Percentiles rank a stretch among this genome's conserved stretches.
phyloP scores from a whole-genome alignment of 1,140 invertebrate genomes.

The Paraescarpia echinospica region DNA sequence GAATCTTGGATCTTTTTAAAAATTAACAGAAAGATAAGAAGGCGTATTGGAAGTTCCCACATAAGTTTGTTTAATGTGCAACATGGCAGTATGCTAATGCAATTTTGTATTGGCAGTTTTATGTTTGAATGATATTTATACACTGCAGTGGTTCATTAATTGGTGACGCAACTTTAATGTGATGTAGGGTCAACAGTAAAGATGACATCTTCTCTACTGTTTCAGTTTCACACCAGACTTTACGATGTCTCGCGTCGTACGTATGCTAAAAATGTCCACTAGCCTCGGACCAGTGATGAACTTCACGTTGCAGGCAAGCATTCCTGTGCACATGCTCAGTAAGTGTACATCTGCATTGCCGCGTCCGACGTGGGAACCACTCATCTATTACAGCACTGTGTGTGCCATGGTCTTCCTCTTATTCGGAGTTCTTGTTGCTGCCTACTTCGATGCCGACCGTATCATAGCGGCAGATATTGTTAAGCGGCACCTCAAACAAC shows the following conservation, averaged over 20 bases:
- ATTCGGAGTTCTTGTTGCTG: slow-evolving; percentile 69
- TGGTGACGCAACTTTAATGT: no score
- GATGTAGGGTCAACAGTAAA: not conserved
- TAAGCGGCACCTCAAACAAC: slow-evolving; percentile 40
- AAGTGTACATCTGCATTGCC: slow-evolving; percentile 72
- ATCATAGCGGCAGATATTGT: slow-evolving; percentile 63
- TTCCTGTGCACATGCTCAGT: slow-evolving; percentile 76
- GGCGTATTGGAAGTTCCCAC: not conserved
- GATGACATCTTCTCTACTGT: not conserved
- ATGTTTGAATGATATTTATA: no score
- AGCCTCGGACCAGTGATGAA: slow-evolving; percentile 64
- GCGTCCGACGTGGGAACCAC: slow-evolving; percentile 78
- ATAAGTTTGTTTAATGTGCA: not conserved
- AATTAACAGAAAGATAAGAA: not conserved
- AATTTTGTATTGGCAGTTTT: no score
- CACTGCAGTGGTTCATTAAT: no score
- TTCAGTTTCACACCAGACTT: slow-evolving; percentile 86
- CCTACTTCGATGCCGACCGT: slow-evolving; percentile 74
- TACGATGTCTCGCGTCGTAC: slow-evolving; percentile 76
- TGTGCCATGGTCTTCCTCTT: slow-evolving; percentile 69
- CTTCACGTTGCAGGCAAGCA: slow-evolving; percentile 77
- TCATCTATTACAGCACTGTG: slow-evolving; percentile 71
- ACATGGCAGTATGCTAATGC: no score
- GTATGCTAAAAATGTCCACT: slow-evolving; percentile 64
- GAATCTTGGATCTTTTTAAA: not conserved